These are phyloP conservation scores for Pangasius macronema DNA, from an alignment of 2,797 vertebrate species.

Conservation along the genomic window DNA sequence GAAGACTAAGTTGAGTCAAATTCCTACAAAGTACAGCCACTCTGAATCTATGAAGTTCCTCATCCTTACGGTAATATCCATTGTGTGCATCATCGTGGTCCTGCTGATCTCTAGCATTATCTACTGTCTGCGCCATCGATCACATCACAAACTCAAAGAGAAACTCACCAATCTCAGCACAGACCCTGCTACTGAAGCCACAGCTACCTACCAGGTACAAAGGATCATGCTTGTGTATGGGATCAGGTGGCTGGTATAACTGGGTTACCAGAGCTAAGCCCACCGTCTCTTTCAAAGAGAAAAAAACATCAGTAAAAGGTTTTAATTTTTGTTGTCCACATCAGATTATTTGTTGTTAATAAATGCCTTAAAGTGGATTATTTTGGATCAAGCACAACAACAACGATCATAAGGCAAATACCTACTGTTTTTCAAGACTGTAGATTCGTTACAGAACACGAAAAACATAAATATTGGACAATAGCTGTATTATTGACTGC, in stretches of 20 bases:
- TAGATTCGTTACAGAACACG: background rate
- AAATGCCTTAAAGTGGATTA: background rate
- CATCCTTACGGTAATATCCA: slow-evolving; percentile 86
- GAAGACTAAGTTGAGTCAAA: slow-evolving; percentile 81
- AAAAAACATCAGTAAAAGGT: background rate
- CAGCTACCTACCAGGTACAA: slow-evolving; percentile 88
- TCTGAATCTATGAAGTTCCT: slow-evolving; percentile 91
- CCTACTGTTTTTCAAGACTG: background rate
- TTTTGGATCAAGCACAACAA: background rate
- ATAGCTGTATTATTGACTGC: background rate
- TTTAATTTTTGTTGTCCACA: background rate
- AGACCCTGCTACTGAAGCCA: slow-evolving; percentile 78
- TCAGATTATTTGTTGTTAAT: background rate
- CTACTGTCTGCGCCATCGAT: slow-evolving; percentile 89
- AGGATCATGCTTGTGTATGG: background rate
- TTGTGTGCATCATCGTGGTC: slow-evolving; percentile 85
- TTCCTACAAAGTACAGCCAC: slow-evolving; percentile 81
- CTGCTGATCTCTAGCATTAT: slow-evolving; percentile 83
- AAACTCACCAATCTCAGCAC: slow-evolving; percentile 85
- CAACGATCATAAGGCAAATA: background rate
- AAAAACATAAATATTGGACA: background rate
- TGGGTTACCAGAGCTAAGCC: background rate
- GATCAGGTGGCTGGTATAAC: background rate
- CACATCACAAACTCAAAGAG: slow-evolving; percentile 87
- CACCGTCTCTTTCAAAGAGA: background rate